Percentiles rank a stretch among this genome's conserved stretches.
phyloP scores from a whole-genome alignment of 2,888 invertebrate species.

The Microctonus brassicae region DNA sequence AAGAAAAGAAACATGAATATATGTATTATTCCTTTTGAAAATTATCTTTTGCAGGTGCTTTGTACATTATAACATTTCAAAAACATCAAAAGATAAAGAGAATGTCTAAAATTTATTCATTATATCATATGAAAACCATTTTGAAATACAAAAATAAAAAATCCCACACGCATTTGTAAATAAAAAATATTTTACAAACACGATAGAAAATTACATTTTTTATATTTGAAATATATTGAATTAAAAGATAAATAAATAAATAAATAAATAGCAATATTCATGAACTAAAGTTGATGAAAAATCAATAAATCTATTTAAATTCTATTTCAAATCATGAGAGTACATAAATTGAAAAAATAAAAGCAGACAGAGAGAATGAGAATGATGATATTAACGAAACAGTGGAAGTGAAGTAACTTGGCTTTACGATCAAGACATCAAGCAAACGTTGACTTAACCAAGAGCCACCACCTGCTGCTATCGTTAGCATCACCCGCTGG shows the following conservation, averaged over 20 bases:
- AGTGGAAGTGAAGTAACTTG: background rate
- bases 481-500: conserved; percentile 18
- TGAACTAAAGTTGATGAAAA: conserved; percentile 3
- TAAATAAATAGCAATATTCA: no score
- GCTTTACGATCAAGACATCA: conserved; percentile 29
- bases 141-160: background rate
- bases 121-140: background rate
- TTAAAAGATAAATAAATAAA: no score
- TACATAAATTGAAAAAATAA: no score
- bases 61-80: background rate
- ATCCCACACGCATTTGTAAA: no score
- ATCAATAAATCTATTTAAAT: background rate
- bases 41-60: background rate
- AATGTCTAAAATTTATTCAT: background rate
- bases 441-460: conserved; percentile 38
- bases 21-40: background rate
- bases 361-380: background rate
- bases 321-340: no score
- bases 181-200: background rate
- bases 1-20: background rate
- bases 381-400: background rate
- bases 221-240: no score
- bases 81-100: background rate
- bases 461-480: conserved; percentile 28
- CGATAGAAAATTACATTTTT: background rate